Conservation (phyloP, 2,797 vertebrate species). For the Dicrostonyx torquatus region DNA sequence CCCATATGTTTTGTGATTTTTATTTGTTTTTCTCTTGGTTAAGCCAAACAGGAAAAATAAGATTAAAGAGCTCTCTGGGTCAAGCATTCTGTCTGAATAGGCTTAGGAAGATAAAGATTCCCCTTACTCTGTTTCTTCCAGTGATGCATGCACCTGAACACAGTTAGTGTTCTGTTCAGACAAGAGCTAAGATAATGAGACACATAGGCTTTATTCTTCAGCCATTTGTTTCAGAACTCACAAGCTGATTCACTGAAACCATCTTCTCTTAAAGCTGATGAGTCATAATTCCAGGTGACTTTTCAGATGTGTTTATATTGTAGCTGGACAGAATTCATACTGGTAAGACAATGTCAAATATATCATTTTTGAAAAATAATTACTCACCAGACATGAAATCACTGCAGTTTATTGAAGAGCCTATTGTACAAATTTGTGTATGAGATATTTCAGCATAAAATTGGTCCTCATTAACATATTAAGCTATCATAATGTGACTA, state of each 20-base stretch:
- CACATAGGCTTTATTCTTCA: neutral
- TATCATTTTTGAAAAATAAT: slow-evolving; percentile 36
- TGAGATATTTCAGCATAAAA: slow-evolving; percentile 30
- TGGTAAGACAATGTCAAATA: slow-evolving; percentile 44
- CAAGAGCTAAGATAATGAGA: neutral
- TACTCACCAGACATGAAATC: slow-evolving; percentile 34
- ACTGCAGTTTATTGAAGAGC: neutral
- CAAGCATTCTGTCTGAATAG: slow-evolving; percentile 27
- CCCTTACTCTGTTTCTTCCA: neutral
- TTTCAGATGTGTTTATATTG: slow-evolving; percentile 49
- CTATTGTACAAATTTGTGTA: neutral
- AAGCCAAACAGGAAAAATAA: slow-evolving; percentile 51
- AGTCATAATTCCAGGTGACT: neutral
- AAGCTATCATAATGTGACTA: neutral
- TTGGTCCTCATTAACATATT: neutral
- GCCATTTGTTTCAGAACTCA: slow-evolving; percentile 35
- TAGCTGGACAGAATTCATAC: slow-evolving; percentile 50
- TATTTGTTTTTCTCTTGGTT: slow-evolving; percentile 21
- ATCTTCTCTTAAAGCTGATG: slow-evolving; percentile 33
- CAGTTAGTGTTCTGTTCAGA: slow-evolving; percentile 14
- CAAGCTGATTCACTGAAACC: slow-evolving; percentile 25
- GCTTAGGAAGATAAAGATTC: neutral
- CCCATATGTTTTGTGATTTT: neutral
- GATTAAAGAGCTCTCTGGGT: slow-evolving; percentile 6
- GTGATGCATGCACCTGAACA: neutral